Evolutionary conservation across 1,140 invertebrate genomes (phyloP).

Genomic region (Drosophila nikananu): DNA sequence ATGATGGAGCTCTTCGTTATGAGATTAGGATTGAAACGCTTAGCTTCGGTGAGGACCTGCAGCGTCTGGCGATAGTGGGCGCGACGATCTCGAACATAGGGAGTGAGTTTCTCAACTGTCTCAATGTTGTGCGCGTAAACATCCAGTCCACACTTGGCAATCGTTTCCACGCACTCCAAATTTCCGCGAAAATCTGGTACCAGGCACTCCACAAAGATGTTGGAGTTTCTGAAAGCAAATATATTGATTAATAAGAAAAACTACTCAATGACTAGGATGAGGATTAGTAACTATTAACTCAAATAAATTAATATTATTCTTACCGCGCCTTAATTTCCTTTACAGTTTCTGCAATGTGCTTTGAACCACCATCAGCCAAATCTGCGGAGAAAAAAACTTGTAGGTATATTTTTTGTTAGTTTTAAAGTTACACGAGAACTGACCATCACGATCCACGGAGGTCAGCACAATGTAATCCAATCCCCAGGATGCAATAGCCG

Average conservation of each 20-base stretch:
- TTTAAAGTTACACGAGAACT: neutral
- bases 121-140: slow-evolving; percentile 99
- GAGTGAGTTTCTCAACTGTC: slow-evolving; percentile 95
- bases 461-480: slow-evolving; percentile 99
- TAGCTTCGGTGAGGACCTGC: slow-evolving; percentile 92
- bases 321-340: slow-evolving; percentile 87
- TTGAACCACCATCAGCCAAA: slow-evolving; percentile 95
- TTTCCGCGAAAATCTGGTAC: slow-evolving; percentile 98
- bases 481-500: slow-evolving; percentile 96
- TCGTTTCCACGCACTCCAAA: slow-evolving; percentile 89
- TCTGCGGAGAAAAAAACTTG: slow-evolving; percentile 86
- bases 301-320: neutral
- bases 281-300: neutral
- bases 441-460: slow-evolving; percentile 97
- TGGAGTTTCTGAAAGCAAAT: slow-evolving; percentile 89
- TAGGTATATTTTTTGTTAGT: neutral
- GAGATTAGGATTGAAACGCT: slow-evolving; percentile 91
- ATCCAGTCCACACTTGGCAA: slow-evolving; percentile 94
- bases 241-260: neutral
- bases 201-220: slow-evolving; percentile 97
- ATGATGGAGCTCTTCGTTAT: slow-evolving; percentile 99
- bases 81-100: slow-evolving; percentile 96
- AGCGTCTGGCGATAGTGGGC: slow-evolving; percentile 93
- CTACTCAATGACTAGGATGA: neutral
- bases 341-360: slow-evolving; percentile 97